Conservation (phyloP, 2,797 vertebrate genomes). For the Buceros bicornis region DNA sequence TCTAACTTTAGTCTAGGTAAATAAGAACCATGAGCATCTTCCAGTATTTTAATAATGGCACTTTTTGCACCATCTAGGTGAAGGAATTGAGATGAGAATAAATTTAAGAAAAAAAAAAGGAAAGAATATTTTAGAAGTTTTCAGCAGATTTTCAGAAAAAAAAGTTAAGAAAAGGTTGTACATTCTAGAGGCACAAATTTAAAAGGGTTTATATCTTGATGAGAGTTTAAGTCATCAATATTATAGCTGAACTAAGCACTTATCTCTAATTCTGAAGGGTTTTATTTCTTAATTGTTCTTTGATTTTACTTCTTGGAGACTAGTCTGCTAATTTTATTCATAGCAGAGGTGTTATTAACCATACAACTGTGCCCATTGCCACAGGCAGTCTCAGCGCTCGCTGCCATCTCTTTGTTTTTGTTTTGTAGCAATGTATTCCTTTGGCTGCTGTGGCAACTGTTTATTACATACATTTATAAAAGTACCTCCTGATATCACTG, state of each 20-base stretch:
- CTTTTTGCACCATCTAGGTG: background rate
- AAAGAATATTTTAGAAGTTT: background rate
- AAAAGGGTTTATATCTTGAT: background rate
- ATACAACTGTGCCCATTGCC: slow-evolving; percentile 40
- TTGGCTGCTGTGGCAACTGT: slow-evolving; percentile 68
- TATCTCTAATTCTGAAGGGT: background rate
- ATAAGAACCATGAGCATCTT: background rate
- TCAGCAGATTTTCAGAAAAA: background rate
- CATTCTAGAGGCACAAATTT: background rate
- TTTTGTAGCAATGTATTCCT: slow-evolving; percentile 44
- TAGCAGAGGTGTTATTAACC: slow-evolving; percentile 45
- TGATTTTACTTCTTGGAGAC: slow-evolving; percentile 38
- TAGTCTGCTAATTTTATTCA: slow-evolving; percentile 47
- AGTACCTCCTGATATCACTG: slow-evolving; percentile 29
- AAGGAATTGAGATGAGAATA: background rate
- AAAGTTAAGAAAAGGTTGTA: background rate
- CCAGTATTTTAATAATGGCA: background rate
- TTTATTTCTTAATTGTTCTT: slow-evolving; percentile 48
- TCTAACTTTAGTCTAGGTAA: background rate
- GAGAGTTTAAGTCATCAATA: background rate
- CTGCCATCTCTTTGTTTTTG: slow-evolving; percentile 26
- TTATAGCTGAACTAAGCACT: background rate
- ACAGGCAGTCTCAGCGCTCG: background rate
- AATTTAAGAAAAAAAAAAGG: background rate
- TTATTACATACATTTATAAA: slow-evolving; percentile 65